phyloP scores from a whole-genome alignment of 2,797 vertebrate genomes.

The Schizopygopsis malacanthus region DNA sequence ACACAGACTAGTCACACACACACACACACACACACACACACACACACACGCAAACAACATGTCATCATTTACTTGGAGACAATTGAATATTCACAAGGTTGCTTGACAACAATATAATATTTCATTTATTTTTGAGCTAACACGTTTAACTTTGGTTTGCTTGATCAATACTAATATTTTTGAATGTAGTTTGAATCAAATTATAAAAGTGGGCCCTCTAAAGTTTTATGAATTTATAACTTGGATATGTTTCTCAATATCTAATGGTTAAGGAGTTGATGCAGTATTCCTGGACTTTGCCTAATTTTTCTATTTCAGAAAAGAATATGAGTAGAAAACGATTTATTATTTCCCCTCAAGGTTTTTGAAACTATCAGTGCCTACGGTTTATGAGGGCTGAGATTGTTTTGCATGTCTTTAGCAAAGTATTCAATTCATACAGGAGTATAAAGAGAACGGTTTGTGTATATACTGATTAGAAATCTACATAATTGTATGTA shows the following conservation, averaged over 20 bases:
- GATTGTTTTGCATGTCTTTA: conserved; percentile 37
- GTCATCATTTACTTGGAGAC: neutral
- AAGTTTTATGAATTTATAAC: neutral
- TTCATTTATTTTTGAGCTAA: neutral
- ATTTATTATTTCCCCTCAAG: neutral
- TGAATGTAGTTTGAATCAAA: neutral
- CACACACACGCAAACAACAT: neutral
- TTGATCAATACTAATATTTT: neutral
- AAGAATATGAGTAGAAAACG: neutral
- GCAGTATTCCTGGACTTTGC: conserved; percentile 17
- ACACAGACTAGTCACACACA: neutral
- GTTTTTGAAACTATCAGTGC: neutral
- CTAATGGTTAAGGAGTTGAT: conserved; percentile 8
- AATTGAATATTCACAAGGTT: conserved; percentile 14
- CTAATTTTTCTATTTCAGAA: neutral
- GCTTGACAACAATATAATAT: conserved; percentile 14
- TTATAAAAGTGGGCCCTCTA: neutral
- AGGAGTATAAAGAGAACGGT: neutral
- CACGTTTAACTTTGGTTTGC: conserved; percentile 25
- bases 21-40: neutral
- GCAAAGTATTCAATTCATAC: conserved; percentile 13
- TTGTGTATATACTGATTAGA: conserved; percentile 1
- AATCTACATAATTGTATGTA: conserved; percentile 37
- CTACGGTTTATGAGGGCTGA: conserved; percentile 20
- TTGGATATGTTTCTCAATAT: neutral